phyloP scores from a whole-genome alignment of 2,888 invertebrate genomes.

The Amaurobius ferox region DNA sequence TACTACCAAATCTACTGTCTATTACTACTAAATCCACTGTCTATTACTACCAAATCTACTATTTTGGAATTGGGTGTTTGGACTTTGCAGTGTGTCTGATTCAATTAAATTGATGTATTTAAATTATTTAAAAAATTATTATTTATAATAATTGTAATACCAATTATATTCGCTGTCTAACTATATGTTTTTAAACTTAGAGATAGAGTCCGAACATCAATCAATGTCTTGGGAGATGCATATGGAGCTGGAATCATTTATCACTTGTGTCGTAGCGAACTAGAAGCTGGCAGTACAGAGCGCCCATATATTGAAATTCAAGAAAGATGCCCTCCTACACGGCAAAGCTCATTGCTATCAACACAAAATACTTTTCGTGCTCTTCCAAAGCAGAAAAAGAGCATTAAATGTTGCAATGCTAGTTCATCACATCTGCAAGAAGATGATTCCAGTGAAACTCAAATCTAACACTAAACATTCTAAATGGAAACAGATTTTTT shows the following conservation, averaged over 20 bases:
- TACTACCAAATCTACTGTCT: no score
- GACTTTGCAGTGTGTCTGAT: no score
- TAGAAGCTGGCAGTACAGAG: constrained; percentile 76
- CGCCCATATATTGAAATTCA: constrained; percentile 44
- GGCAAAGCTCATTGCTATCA: constrained; percentile 19
- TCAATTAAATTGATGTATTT: no score
- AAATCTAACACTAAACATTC: constrained; percentile 25
- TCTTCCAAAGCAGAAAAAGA: constrained; percentile 27
- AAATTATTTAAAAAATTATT: no score
- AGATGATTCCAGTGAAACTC: constrained; percentile 47
- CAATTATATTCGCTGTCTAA: no score
- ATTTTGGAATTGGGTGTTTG: no score
- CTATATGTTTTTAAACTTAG: constrained; percentile 76
- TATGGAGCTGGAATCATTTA: constrained; percentile 81
- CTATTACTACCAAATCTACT: no score
- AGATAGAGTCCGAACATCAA: constrained; percentile 80
- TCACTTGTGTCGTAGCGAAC: constrained; percentile 79
- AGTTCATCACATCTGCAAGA: constrained; percentile 13
- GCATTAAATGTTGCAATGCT: constrained; percentile 12
- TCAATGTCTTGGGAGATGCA: constrained; percentile 81
- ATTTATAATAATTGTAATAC: no score
- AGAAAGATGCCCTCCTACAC: constrained; percentile 19
- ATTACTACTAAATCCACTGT: no score
- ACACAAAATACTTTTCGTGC: constrained; percentile 29
- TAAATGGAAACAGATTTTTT: no score